Evolutionary conservation across 2,113 vertebrate species (phyloP).

Genomic region (Syngnathus floridae): DNA sequence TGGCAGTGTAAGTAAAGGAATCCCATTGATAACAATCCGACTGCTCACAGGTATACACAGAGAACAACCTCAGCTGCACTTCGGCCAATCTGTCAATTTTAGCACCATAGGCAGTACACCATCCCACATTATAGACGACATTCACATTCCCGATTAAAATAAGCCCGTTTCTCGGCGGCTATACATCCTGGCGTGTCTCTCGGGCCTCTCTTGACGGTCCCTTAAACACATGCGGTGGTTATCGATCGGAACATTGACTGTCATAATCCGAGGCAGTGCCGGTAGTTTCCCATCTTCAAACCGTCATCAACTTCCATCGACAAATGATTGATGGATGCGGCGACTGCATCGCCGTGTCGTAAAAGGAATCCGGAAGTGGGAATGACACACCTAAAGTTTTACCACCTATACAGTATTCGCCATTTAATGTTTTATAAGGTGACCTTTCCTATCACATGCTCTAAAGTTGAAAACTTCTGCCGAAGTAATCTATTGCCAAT

Average conservation of each 20-base stretch:
- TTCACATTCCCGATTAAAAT: not conserved
- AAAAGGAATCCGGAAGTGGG: not conserved
- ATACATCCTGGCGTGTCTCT: not conserved
- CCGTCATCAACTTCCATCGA: not conserved
- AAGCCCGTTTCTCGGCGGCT: not conserved
- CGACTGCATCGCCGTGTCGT: not conserved
- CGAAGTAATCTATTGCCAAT: not conserved
- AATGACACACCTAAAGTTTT: not conserved
- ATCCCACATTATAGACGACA: not conserved
- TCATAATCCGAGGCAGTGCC: not conserved
- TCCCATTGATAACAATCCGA: constrained; percentile 25
- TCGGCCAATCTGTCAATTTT: constrained; percentile 5
- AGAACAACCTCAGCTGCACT: constrained; percentile 26
- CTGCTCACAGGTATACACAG: constrained; percentile 17
- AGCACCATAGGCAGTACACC: not conserved
- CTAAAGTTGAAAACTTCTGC: not conserved
- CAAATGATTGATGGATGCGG: not conserved
- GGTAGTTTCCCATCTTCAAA: not conserved
- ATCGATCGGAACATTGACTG: constrained; percentile 8
- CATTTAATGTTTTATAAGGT: not conserved
- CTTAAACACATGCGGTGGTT: not conserved
- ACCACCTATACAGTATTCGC: not conserved
- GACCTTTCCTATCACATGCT: not conserved
- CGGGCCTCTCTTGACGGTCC: not conserved
- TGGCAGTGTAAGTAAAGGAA: constrained; percentile 42